Conservation (phyloP, 2,888 invertebrate species). For the Ornithoptera alexandrae region DNA sequence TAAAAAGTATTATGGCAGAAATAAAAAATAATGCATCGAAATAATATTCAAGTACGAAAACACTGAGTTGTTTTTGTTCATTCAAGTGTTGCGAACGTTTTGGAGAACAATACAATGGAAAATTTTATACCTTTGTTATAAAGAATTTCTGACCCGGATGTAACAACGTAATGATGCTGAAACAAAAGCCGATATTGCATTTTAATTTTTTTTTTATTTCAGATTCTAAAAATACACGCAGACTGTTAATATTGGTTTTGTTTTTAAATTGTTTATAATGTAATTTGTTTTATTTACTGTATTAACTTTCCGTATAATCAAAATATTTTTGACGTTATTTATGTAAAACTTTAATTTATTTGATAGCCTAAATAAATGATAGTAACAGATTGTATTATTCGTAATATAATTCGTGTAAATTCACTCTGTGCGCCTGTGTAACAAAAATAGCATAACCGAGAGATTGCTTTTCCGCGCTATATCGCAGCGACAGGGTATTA, state of each 20-base stretch:
- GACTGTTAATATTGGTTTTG: neutral
- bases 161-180: constrained; percentile 3
- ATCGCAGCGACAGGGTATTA: neutral
- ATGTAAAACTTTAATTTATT: too few relatives aligned
- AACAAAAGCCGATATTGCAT: neutral
- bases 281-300: too few relatives aligned
- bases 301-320: too few relatives aligned
- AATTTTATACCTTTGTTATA: constrained; percentile 7
- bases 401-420: too few relatives aligned
- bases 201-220: neutral
- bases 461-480: neutral
- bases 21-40: too few relatives aligned
- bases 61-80: constrained; percentile 8
- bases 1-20: neutral
- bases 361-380: too few relatives aligned
- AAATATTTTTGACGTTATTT: too few relatives aligned
- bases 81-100: constrained; percentile 11
- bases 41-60: neutral
- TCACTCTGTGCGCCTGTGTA: neutral
- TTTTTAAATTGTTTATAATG: too few relatives aligned
- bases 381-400: too few relatives aligned
- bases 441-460: neutral
- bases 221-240: neutral
- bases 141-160: neutral
- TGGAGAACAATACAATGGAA: neutral